Conservation (phyloP, 2,797 vertebrate genomes). For the Botia kubotai region DNA sequence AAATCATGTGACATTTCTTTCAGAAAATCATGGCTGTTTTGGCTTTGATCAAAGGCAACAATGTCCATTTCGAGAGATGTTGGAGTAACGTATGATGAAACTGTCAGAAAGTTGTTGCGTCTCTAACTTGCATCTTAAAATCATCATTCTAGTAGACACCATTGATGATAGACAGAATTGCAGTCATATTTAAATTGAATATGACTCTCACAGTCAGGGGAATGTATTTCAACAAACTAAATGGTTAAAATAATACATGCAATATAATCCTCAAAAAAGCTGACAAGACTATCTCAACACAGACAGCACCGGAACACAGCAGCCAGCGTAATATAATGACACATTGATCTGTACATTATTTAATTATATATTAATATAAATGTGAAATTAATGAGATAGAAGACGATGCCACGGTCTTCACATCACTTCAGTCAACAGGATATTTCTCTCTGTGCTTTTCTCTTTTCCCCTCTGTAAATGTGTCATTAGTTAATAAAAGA, state of each 20-base stretch:
- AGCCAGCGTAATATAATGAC: slow-evolving; percentile 79
- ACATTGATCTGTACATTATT: slow-evolving; percentile 83
- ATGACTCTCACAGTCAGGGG: slow-evolving; percentile 50
- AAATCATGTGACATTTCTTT: slow-evolving; percentile 78
- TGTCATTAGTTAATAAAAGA: slow-evolving; percentile 63
- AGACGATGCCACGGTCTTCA: slow-evolving; percentile 65
- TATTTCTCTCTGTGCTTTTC: slow-evolving; percentile 62
- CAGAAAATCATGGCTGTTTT: slow-evolving; percentile 75
- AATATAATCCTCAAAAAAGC: slow-evolving; percentile 67
- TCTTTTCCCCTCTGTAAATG: slow-evolving; percentile 34
- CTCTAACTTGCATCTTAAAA: slow-evolving; percentile 78
- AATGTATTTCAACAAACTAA: slow-evolving; percentile 54
- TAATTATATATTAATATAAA: slow-evolving; percentile 85
- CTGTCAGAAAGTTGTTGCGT: slow-evolving; percentile 82
- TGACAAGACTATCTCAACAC: slow-evolving; percentile 65
- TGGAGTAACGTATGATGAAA: slow-evolving; percentile 83
- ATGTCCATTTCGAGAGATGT: slow-evolving; percentile 80
- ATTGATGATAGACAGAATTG: neutral
- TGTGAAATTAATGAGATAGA: slow-evolving; percentile 81
- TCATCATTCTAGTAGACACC: slow-evolving; percentile 71
- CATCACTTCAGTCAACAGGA: slow-evolving; percentile 71
- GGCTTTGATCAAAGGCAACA: slow-evolving; percentile 82
- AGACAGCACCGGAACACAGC: slow-evolving; percentile 46
- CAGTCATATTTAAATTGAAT: slow-evolving; percentile 50
- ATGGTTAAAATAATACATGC: slow-evolving; percentile 51